Evolutionary conservation across 2,888 invertebrate species (phyloP).

Genomic region (Apantesis nais): DNA sequence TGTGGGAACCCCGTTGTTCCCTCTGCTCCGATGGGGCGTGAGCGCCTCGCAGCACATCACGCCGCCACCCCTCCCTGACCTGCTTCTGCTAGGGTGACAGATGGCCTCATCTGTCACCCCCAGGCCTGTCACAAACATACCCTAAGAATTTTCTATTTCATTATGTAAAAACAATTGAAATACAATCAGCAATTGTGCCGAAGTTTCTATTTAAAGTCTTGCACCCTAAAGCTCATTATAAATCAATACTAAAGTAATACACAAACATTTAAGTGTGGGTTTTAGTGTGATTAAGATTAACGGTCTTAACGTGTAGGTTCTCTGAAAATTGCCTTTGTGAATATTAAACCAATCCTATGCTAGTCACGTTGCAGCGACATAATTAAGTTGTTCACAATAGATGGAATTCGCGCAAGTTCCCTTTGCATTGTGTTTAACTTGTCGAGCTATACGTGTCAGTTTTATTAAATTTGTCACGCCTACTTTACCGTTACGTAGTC

Average conservation of each 20-base stretch:
- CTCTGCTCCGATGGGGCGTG: too few relatives aligned
- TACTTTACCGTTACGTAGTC: slow-evolving; percentile 11
- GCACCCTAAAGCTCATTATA: neutral
- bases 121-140: neutral
- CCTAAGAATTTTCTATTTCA: neutral
- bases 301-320: slow-evolving; percentile 8
- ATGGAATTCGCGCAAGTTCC: slow-evolving; percentile 17
- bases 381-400: slow-evolving; percentile 25
- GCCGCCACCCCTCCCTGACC: too few relatives aligned
- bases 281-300: slow-evolving; percentile 16
- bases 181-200: neutral
- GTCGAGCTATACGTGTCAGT: slow-evolving; percentile 14
- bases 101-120: too few relatives aligned
- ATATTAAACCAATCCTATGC: slow-evolving; percentile 14
- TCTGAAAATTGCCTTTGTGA: slow-evolving; percentile 6
- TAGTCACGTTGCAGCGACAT: slow-evolving; percentile 18
- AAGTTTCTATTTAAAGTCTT: neutral
- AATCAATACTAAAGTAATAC: neutral
- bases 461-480: slow-evolving; percentile 14
- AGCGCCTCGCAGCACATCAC: too few relatives aligned
- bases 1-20: too few relatives aligned
- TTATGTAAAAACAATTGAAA: neutral
- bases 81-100: too few relatives aligned
- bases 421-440: slow-evolving; percentile 18
- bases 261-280: neutral